phyloP scores from a whole-genome alignment of 2,797 vertebrate genomes.

The Darevskia nairensis region DNA sequence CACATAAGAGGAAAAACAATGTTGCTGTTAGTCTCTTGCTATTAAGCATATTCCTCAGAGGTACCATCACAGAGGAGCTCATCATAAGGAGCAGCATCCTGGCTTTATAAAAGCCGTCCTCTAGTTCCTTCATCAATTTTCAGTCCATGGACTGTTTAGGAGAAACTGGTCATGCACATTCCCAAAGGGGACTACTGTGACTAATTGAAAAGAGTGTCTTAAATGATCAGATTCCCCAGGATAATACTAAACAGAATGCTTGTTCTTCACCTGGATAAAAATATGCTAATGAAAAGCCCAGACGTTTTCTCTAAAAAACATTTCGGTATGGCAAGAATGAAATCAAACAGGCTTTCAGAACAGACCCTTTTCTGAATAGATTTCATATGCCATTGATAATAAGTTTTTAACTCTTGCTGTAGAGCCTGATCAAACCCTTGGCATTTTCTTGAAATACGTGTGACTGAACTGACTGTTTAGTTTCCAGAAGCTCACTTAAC shows the following conservation, averaged over 20 bases:
- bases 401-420: neutral
- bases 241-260: neutral
- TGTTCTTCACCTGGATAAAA: neutral
- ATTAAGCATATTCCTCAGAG: neutral
- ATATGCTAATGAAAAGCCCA: slow-evolving; percentile 4
- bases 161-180: neutral
- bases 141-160: neutral
- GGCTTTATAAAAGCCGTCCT: neutral
- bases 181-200: neutral
- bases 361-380: neutral
- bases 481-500: neutral
- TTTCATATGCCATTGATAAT: neutral
- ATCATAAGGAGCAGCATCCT: neutral
- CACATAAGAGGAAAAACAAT: neutral
- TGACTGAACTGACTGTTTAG: neutral
- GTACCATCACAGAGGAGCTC: neutral
- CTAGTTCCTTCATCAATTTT: neutral
- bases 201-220: slow-evolving; percentile 13
- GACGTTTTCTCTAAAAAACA: neutral
- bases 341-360: neutral
- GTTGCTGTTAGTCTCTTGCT: neutral
- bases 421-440: neutral
- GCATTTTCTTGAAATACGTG: neutral
- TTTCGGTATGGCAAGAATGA: neutral
- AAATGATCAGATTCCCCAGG: slow-evolving; percentile 1